Conservation (phyloP, 2,797 vertebrate species). For the Poeciliopsis gracilis region DNA sequence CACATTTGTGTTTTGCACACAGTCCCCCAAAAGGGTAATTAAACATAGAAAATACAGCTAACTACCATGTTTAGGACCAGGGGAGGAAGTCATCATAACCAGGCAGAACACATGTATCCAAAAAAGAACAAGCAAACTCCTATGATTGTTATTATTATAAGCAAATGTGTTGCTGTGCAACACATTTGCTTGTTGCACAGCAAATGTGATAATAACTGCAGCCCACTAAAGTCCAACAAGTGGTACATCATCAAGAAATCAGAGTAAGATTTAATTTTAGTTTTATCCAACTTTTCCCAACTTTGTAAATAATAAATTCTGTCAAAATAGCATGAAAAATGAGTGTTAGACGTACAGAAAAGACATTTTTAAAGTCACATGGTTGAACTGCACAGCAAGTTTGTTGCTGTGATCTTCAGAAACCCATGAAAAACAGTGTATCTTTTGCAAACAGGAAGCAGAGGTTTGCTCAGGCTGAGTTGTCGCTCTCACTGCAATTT, state of each 20-base stretch:
- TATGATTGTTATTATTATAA: not conserved
- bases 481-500: constrained; percentile 55
- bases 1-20: not conserved
- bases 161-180: too few species aligned
- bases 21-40: not conserved
- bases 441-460: constrained; percentile 44
- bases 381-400: constrained; percentile 25
- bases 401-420: constrained; percentile 35
- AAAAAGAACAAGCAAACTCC: not conserved
- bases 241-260: not conserved
- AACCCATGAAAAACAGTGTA: constrained; percentile 33
- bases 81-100: not conserved
- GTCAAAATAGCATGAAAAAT: not conserved
- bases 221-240: not conserved
- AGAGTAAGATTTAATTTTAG: not conserved
- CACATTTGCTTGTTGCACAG: not conserved
- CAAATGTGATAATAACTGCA: not conserved
- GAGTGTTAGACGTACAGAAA: not conserved
- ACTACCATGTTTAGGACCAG: not conserved
- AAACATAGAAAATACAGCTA: not conserved
- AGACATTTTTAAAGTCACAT: not conserved
- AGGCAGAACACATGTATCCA: not conserved
- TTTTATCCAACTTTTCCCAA: not conserved
- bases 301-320: not conserved
- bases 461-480: constrained; percentile 33